Conservation (phyloP, 37 sponge, comb jelly and placozoan species). For the Beroe forskalii region DNA sequence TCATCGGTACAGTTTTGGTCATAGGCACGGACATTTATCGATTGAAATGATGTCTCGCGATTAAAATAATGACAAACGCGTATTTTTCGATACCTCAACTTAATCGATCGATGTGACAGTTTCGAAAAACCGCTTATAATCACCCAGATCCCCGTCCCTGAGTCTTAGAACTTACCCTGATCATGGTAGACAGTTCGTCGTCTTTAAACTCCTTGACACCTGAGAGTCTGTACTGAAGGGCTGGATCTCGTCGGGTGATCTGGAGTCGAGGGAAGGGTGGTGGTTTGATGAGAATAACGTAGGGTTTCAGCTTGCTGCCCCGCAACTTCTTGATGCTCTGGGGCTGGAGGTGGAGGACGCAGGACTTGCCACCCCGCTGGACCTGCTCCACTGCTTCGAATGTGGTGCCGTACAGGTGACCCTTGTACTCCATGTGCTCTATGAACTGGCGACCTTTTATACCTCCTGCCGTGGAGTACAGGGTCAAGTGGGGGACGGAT, state of each 20-base stretch:
- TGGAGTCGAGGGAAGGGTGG: constrained; percentile 34
- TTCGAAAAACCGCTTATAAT: too few relatives aligned
- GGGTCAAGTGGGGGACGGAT: too few relatives aligned
- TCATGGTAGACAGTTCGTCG: constrained; percentile 37
- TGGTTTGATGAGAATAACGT: constrained; percentile 35
- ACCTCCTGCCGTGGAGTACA: background rate
- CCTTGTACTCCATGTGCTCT: constrained; percentile 62
- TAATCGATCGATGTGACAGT: too few relatives aligned
- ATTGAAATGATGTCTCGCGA: too few relatives aligned
- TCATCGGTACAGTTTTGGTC: too few relatives aligned
- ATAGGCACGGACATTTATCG: too few relatives aligned
- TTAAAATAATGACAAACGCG: too few relatives aligned
- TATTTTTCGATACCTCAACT: too few relatives aligned
- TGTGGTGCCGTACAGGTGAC: constrained; percentile 58
- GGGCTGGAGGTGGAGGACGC: constrained; percentile 50
- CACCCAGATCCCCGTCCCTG: too few relatives aligned
- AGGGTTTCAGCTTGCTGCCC: constrained; percentile 50
- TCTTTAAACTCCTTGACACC: constrained; percentile 64
- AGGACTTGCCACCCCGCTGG: constrained; percentile 21
- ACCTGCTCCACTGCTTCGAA: constrained; percentile 60
- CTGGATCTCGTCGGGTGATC: constrained; percentile 20
- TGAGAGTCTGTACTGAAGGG: constrained; percentile 14
- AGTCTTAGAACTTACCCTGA: background rate
- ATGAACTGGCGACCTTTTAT: constrained; percentile 58
- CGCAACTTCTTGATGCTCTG: constrained; percentile 1